phyloP scores from a whole-genome alignment of 2,113 vertebrate species.

The Brachyhypopomus occidentalis region DNA sequence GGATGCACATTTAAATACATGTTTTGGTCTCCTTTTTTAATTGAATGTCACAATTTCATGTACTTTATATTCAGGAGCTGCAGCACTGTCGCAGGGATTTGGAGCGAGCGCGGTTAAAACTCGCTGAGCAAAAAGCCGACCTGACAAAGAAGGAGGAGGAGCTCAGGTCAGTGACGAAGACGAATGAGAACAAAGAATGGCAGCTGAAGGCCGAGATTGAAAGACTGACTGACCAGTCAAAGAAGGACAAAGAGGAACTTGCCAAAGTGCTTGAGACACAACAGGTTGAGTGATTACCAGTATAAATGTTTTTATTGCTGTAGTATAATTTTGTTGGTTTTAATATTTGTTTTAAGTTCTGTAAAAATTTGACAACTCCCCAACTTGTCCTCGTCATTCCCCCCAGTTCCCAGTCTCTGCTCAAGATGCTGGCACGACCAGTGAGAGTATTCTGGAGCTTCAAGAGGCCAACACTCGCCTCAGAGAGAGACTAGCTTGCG shows the following conservation, averaged over 20 bases:
- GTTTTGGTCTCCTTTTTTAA: too few relatives aligned
- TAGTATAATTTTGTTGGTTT: not conserved
- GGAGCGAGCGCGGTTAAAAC: slow-evolving; percentile 64
- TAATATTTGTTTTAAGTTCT: too few relatives aligned
- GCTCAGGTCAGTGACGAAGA: slow-evolving; percentile 70
- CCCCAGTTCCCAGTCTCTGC: slow-evolving; percentile 61
- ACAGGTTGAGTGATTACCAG: slow-evolving; percentile 53
- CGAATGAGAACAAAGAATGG: slow-evolving; percentile 72
- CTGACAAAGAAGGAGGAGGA: slow-evolving; percentile 72
- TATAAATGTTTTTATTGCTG: not conserved
- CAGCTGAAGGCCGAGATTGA: slow-evolving; percentile 67
- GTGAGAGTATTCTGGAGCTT: slow-evolving; percentile 53
- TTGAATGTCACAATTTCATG: too few relatives aligned
- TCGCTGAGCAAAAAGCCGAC: slow-evolving; percentile 68
- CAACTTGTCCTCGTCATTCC: not conserved
- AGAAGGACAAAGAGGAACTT: slow-evolving; percentile 71
- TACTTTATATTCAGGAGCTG: slow-evolving; percentile 74
- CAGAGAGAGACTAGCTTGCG: slow-evolving; percentile 66
- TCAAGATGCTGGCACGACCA: slow-evolving; percentile 64
- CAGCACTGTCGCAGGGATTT: slow-evolving; percentile 69
- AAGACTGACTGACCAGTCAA: slow-evolving; percentile 70
- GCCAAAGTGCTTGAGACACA: slow-evolving; percentile 62
- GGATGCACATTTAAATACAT: too few relatives aligned
- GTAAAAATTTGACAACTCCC: not conserved
- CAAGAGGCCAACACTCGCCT: slow-evolving; percentile 66